Base-by-base conservation (phyloP, 2,113 vertebrate genomes). In the Lipophrys pholis region DNA sequence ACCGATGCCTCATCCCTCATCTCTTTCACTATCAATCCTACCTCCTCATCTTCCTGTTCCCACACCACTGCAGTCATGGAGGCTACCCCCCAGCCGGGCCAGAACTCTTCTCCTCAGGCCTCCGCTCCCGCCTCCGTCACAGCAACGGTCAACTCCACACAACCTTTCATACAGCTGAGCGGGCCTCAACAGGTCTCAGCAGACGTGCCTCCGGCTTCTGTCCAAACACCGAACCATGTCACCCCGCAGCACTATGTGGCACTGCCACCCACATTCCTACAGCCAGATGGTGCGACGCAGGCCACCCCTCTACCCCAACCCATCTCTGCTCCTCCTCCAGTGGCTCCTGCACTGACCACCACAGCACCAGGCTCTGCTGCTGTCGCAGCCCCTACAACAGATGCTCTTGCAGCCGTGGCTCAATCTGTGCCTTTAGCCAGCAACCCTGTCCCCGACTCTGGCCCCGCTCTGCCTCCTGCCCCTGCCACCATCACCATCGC, bases 351-450 rank as follows among this genome's bases (percentile, higher is more conserved):
- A 87, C 80, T 87, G 49, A 92, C 88, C 84, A 76, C 91, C 1
- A 55, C 94, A 0, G 92, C 92, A 75, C 89, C 95, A 50, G 43
- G 92, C 0, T 76, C 93, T 0, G 83, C 91, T 7, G 88, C 95
- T 54, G 91, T 17, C 5, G 78, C 94, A 45, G 93, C 93, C 17
- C 53, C 90, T 76, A 81, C 93, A 64, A 58, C 95, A 64, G 95
- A 96, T 79, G 84, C 93, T 85, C 70, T 95, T 78, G 89, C 95
- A 40, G 81, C 94, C 50, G 89, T 93, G 55, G 93, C 96, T 79
- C 95, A 95, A 92, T 93, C 95, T 81, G 92, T 96, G 93, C 95
- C 96, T 93, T 94, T 96, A 63, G 93, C 90, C 91, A 91, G 89
- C 21, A 94, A 89, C 85, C 76, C 94, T 14, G 91, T 92, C 62